Evolutionary conservation across 1,140 invertebrate genomes (phyloP), one percentile per base, ranked within the genome.

Genomic region (Caenorhabditis latens): DNA sequence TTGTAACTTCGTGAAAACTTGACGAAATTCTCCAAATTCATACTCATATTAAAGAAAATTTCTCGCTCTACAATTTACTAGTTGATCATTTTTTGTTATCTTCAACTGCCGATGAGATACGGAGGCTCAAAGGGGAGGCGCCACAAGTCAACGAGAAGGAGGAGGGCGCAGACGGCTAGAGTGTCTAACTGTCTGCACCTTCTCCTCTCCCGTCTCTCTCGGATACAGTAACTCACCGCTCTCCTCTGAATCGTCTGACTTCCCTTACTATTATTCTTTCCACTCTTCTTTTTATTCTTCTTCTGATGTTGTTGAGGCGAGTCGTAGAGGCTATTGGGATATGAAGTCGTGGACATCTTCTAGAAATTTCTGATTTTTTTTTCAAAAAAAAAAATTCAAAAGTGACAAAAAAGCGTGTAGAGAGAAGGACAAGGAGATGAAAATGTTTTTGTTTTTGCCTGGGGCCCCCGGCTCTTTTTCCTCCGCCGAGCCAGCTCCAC

Each of bases 381-480:
- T n/a, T 21, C 8, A 1, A 58, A 58, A 58, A 58, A 58, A 58
- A 58, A 58, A 4, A 0, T 58, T 58, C 11, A 19, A 58, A 58
- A 58, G 50, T 53, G 50, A 11, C 16, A 16, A 11, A 53, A 53
- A 53, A 53, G 11, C 13, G 3, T 21, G 57, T 9, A 58, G 9
- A 58, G 21, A 16, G n/a, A 58, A 58, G n/a, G n/a, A 19, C 8
- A 58, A n/a, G 21, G n/a, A 21, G 57, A 21, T 4, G 57, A 58
- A 58, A 58, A 58, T 58, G 57, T 58, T 58, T 58, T 58, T 58
- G 57, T 58, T 58, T 58, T 58, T 16, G 19, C 32, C 32, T 32
- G 32, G 14, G 21, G 19, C 21, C n/a, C n/a, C n/a, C 57, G n/a
- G 8, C 19, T 58, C 16, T 21, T 8, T 21, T 21, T 21, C 19